Percentiles rank a stretch among this genome's conserved stretches.
phyloP scores from a whole-genome alignment of 2,113 vertebrate species.

The Percopsis transmontana region DNA sequence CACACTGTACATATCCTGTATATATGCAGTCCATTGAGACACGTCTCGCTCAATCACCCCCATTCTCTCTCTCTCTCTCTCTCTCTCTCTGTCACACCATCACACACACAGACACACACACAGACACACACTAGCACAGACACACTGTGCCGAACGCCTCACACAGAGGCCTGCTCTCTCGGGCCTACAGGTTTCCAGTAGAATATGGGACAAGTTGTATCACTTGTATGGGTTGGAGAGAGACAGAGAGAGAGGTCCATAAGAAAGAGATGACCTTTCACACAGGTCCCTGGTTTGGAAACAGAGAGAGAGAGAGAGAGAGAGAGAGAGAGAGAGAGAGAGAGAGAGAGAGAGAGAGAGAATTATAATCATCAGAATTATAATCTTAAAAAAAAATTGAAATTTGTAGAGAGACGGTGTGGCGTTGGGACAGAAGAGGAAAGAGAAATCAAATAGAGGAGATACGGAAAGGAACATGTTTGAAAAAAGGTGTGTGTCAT shows the following conservation, averaged over 20 bases:
- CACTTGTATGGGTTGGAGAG: too few relatives aligned
- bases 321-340: conserved; percentile 40
- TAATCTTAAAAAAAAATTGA: too few relatives aligned
- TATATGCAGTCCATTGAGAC: not conserved
- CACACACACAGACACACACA: conserved; percentile 4
- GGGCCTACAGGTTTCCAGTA: not conserved
- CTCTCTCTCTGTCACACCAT: not conserved
- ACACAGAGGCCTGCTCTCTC: too few relatives aligned
- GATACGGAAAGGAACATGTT: too few relatives aligned
- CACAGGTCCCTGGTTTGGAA: not conserved
- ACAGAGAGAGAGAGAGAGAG: not conserved
- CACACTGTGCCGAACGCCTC: not conserved
- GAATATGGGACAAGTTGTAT: not conserved
- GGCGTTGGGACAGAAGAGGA: too few relatives aligned
- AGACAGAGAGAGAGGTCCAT: not conserved
- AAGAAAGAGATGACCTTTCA: too few relatives aligned
- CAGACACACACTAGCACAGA: conserved; percentile 4
- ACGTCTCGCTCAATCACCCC: not conserved
- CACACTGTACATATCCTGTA: not conserved
- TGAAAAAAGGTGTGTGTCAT: too few relatives aligned
- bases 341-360: conserved; percentile 41
- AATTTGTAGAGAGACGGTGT: too few relatives aligned
- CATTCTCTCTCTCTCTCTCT: not conserved
- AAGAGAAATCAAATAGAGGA: too few relatives aligned
- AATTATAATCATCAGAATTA: conserved; percentile 12